Conservation (phyloP, 2,888 invertebrate genomes). For the Parnassius apollo region DNA sequence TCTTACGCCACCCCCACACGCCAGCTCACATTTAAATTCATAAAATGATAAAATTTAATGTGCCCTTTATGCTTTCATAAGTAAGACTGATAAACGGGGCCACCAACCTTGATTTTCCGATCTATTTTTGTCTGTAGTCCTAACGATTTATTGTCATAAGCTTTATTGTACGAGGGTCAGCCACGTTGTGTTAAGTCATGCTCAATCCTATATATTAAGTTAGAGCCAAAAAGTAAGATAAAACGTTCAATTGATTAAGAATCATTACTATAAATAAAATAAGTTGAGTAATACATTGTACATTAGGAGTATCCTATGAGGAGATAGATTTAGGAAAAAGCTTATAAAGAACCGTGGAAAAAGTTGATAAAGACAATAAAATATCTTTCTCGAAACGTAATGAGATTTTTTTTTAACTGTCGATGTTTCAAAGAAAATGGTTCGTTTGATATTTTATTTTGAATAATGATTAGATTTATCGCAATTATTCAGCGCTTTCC, state of each 20-base stretch:
- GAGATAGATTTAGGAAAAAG: background rate
- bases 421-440: slow-evolving; percentile 38
- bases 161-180: slow-evolving; percentile 27
- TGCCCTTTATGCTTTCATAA: slow-evolving; percentile 12
- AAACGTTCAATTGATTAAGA: no score
- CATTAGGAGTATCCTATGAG: no score
- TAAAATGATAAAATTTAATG: no score
- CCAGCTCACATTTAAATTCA: no score
- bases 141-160: slow-evolving; percentile 22
- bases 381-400: slow-evolving; percentile 37
- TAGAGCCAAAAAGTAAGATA: no score
- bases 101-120: slow-evolving; percentile 22
- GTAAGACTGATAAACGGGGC: slow-evolving; percentile 17
- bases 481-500: background rate
- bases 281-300: no score
- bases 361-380: background rate
- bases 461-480: slow-evolving; percentile 3
- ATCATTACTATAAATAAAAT: no score
- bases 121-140: slow-evolving; percentile 24
- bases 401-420: slow-evolving; percentile 48
- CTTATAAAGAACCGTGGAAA: background rate
- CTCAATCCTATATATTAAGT: slow-evolving; percentile 2
- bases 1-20: no score
- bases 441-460: slow-evolving; percentile 29
- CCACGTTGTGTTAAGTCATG: background rate